A percentile compares a stretch with the other conserved stretches of the same genome.
Conservation (phyloP, 2,888 invertebrate genomes). For the Hypolimnas misippus region DNA sequence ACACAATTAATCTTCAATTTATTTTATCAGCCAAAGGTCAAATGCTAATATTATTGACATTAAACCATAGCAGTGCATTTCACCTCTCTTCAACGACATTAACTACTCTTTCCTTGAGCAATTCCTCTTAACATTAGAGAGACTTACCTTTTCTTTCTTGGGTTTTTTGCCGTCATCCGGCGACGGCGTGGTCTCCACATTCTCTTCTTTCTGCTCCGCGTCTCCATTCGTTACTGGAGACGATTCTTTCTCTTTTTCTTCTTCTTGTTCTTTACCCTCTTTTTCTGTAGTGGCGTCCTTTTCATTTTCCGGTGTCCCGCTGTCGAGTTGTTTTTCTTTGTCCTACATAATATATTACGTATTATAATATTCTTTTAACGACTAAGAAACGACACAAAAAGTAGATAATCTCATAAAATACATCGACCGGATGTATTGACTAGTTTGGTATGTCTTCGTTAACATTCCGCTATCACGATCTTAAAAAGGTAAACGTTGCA, state of each 20-base stretch:
- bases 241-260: slow-evolving; percentile 54
- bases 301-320: slow-evolving; percentile 85
- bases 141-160: slow-evolving; percentile 85
- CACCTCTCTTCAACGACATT: too few relatives aligned
- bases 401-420: neutral
- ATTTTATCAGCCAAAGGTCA: too few relatives aligned
- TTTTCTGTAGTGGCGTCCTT: slow-evolving; percentile 88
- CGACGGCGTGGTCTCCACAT: slow-evolving; percentile 65
- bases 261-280: slow-evolving; percentile 71
- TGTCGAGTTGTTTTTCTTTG: slow-evolving; percentile 83
- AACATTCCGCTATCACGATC: slow-evolving; percentile 24
- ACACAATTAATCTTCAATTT: too few relatives aligned
- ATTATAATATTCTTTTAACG: neutral
- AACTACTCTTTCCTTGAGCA: too few relatives aligned
- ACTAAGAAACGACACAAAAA: neutral
- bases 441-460: slow-evolving; percentile 27
- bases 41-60: too few relatives aligned
- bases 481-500: slow-evolving; percentile 24
- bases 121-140: too few relatives aligned
- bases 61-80: too few relatives aligned
- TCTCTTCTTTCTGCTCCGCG: slow-evolving; percentile 71
- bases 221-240: slow-evolving; percentile 71
- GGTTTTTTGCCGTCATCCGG: slow-evolving; percentile 84
- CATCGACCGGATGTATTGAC: slow-evolving; percentile 20
- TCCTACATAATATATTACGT: slow-evolving; percentile 70